phyloP scores from a whole-genome alignment of 2,888 invertebrate species.

The Melitaea athalia region DNA sequence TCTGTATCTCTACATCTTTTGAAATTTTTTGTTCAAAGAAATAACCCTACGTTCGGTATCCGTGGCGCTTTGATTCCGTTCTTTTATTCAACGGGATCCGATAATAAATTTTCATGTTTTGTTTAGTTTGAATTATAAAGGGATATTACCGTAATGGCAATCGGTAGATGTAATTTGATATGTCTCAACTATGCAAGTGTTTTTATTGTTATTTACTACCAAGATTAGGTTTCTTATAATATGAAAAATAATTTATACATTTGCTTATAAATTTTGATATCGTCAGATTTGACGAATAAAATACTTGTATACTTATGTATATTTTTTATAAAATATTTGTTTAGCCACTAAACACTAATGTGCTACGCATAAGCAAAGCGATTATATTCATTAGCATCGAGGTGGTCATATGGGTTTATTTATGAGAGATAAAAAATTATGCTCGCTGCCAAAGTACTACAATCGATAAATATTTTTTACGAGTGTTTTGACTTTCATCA shows the following conservation, averaged over 20 bases:
- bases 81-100: slow-evolving; percentile 77
- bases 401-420: slow-evolving; percentile 29
- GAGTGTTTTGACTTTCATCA: slow-evolving; percentile 68
- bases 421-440: slow-evolving; percentile 36
- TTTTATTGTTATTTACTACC: slow-evolving; percentile 64
- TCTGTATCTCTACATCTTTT: slow-evolving; percentile 74
- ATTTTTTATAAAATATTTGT: not conserved
- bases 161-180: slow-evolving; percentile 80
- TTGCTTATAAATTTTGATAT: slow-evolving; percentile 8
- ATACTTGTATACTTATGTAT: not conserved
- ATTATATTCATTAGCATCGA: slow-evolving; percentile 26
- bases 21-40: slow-evolving; percentile 57
- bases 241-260: slow-evolving; percentile 24
- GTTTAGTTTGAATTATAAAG: slow-evolving; percentile 79
- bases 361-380: slow-evolving; percentile 13
- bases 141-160: slow-evolving; percentile 79
- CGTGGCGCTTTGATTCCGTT: slow-evolving; percentile 78
- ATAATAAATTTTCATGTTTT: slow-evolving; percentile 77
- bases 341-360: not conserved
- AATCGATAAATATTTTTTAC: slow-evolving; percentile 47
- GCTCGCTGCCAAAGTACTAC: slow-evolving; percentile 41
- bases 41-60: slow-evolving; percentile 68
- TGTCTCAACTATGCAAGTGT: slow-evolving; percentile 62
- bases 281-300: not conserved
- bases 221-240: slow-evolving; percentile 50